Base-by-base conservation (phyloP, 2,888 invertebrate genomes). In the Macrosoma leucophasiata region DNA sequence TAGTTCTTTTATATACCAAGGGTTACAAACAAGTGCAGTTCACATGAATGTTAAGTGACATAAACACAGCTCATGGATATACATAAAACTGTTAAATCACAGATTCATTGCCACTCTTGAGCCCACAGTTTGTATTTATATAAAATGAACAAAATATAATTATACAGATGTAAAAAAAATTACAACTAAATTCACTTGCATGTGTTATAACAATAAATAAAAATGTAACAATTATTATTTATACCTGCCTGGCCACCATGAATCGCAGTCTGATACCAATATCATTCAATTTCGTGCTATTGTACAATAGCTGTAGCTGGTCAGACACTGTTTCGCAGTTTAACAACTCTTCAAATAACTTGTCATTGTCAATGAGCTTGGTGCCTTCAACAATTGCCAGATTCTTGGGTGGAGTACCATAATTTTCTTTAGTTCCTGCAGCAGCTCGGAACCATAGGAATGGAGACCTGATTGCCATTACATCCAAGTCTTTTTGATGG, bases 251-350 rank as follows among this genome's bases (percentile, higher is more conserved):
- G 1, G 93, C 93, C 2, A 91, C 91, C 48, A 93, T 73, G 67
- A 90, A 96, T 39, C 96, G 84, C 46, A 96, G 66, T 31, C 95
- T 84, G 2, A 85, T 76, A 8, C 91, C 92, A 11, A 93, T 64
- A 50, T 96, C 95, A 64, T 89, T 90, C 17, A 95, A 65, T 44
- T 82, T 85, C 2, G 91, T 90, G 13, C 62, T 60, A 22, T 88
- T 66, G 62, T 92, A 86, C 10, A 95, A 60, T 12, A 75, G 31
- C 27, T 76, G 61, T 57, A 95, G 90, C 76, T 95, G 94, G 13
- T 90, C 84, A 1, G 91, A 89, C 39, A 90, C 82, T 37, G 73
- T 70, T 43, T 76, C 51, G 47, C 86, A 85, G 8, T 67, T 62
- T n/a, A 56, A 48, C 14, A 92, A 56, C n/a, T 81, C 55, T 5